Evolutionary conservation across 2,888 invertebrate species (phyloP), one percentile per base, ranked within the genome.

Genomic region (Spodoptera picta): DNA sequence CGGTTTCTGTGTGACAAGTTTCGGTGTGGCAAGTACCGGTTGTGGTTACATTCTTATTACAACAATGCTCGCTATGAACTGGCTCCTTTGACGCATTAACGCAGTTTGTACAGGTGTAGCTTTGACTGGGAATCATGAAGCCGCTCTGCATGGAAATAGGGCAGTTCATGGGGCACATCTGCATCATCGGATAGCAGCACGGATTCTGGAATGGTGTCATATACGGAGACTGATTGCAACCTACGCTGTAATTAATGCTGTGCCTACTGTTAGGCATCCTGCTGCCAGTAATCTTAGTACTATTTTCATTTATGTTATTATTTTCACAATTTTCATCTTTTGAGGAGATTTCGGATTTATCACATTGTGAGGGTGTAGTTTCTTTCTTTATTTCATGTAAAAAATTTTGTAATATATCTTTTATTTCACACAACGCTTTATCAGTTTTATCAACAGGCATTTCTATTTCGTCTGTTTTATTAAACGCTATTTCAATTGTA

Each of bases 311-410:
- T 23, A 51, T 60, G 24, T 77, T 69, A 62, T 75, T 77, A 14
- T 53, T 57, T 36, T 7, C 36, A n/a, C 67, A 62, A 48, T 76
- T 82, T 46, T 81, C 80, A 44, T 61, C 75, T 66, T 85, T 85
- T 14, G 72, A 68, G 24, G 66, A 77, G 9, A 65, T 65, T 23
- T 90, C 87, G 0, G 85, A 84, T 72, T 88, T 88, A 31, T 83
- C 85, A 45, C 83, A 84, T 52, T 86, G 84, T 11, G 83, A 82
- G 2, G 87, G 79, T 12, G 81, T 68, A 10, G 81, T 65, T 69
- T 92, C 92, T 74, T 90, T 92, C 68, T 93, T 94, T 63, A 94
- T 90, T 83, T 94, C 93, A 48, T 87, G 84, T 52, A 94, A 77
- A 68, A 94, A 94, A 58, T 65, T 89, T 81, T 92, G 92, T 11